phyloP scores from a whole-genome alignment of 35 echinoderm and acorn worm species.

The Strongylocentrotus purpuratus region DNA sequence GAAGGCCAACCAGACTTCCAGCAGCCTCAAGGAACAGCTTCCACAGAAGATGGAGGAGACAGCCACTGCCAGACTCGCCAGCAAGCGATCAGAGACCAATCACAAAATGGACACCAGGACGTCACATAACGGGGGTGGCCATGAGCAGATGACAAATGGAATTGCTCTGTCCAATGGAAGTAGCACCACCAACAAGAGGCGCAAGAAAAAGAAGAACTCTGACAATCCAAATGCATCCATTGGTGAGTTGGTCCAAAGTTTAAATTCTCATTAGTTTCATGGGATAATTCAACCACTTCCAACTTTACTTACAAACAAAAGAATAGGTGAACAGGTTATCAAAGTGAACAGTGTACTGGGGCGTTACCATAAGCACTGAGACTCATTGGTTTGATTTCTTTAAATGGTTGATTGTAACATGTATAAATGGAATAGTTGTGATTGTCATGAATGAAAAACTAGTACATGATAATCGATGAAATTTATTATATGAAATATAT shows the following conservation, averaged over 20 bases:
- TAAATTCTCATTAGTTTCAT: not conserved
- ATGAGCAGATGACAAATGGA: conserved; percentile 49
- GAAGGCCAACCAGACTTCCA: conserved; percentile 21
- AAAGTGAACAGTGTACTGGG: too few species aligned
- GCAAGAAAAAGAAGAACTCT: conserved; percentile 78
- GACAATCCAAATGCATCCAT: conserved; percentile 75
- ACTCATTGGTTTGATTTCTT: too few species aligned
- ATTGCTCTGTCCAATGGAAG: conserved; percentile 32
- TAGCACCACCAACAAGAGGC: conserved; percentile 77
- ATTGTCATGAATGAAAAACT: too few species aligned
- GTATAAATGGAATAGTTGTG: too few species aligned
- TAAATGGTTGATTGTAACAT: too few species aligned
- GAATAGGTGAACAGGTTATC: too few species aligned
- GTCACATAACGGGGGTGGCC: conserved; percentile 49
- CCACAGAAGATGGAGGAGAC: conserved; percentile 44
- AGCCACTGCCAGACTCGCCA: not conserved
- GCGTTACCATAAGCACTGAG: too few species aligned
- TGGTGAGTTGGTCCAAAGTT: conserved; percentile 47
- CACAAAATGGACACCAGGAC: not conserved
- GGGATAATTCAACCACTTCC: not conserved
- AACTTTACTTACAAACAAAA: too few species aligned
- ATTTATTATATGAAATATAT: too few species aligned
- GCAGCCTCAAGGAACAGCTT: conserved; percentile 48
- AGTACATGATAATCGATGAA: too few species aligned
- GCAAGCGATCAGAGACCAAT: conserved; percentile 49